phyloP scores from a whole-genome alignment of 2,797 vertebrate species.

The Craterocephalus amniculus region DNA sequence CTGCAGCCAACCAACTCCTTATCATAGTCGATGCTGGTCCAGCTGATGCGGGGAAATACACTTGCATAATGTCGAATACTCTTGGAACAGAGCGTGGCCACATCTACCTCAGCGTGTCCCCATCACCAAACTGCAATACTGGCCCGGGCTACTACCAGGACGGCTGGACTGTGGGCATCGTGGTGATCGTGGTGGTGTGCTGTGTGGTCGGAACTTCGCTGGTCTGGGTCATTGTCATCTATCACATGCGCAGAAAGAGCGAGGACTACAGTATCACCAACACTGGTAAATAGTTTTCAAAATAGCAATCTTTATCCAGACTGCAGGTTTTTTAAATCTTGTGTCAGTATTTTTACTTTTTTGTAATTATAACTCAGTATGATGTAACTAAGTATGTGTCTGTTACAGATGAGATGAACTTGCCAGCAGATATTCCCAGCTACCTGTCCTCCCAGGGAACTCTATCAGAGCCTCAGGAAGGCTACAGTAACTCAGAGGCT shows the following conservation, averaged over 20 bases:
- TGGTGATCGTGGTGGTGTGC: conserved; percentile 98
- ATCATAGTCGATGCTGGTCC: conserved; percentile 94
- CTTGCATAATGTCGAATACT: conserved; percentile 97
- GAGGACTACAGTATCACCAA: conserved; percentile 98
- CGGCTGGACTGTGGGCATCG: conserved; percentile 95
- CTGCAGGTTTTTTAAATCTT: not conserved
- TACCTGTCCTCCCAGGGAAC: conserved; percentile 98
- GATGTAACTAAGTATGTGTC: conserved; percentile 19
- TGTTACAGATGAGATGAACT: conserved; percentile 92
- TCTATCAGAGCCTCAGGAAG: conserved; percentile 93
- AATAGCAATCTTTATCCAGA: not conserved
- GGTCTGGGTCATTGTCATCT: conserved; percentile 99
- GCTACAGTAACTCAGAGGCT: conserved; percentile 92
- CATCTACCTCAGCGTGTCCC: conserved; percentile 90
- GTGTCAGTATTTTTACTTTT: not conserved
- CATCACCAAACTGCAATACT: conserved; percentile 91
- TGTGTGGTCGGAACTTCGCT: conserved; percentile 98
- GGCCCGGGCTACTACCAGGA: conserved; percentile 83
- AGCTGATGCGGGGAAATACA: conserved; percentile 93
- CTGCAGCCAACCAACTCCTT: conserved; percentile 94
- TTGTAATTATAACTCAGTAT: not conserved
- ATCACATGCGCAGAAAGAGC: conserved; percentile 94
- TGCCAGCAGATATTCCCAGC: conserved; percentile 96
- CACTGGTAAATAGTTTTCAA: conserved; percentile 87
- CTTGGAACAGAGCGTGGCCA: conserved; percentile 94